Percentiles rank a stretch among this genome's conserved stretches.
Conservation (phyloP, 2,797 vertebrate genomes). For the Fistularia commersonii region DNA sequence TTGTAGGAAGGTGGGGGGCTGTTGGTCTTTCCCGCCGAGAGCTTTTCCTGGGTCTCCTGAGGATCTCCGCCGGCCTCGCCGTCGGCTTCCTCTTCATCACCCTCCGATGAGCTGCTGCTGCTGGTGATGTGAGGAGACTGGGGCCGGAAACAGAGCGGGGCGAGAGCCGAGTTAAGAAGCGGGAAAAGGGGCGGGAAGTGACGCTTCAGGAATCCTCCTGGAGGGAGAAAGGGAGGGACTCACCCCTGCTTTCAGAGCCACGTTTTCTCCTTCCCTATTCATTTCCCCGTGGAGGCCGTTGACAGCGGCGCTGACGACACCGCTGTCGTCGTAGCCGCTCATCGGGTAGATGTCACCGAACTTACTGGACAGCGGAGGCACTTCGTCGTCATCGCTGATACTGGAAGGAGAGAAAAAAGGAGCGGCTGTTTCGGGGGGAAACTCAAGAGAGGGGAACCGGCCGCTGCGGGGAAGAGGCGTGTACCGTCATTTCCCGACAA, state of each 20-base stretch:
- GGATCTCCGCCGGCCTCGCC: constrained; percentile 80
- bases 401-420: constrained; percentile 44
- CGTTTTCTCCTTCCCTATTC: constrained; percentile 82
- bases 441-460: not conserved
- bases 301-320: constrained; percentile 78
- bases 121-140: constrained; percentile 63
- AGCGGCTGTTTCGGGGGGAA: constrained; percentile 3
- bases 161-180: constrained; percentile 3
- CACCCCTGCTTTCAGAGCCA: constrained; percentile 85
- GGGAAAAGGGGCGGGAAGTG: not conserved
- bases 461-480: not conserved
- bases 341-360: constrained; percentile 89
- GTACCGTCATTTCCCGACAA: too few species aligned
- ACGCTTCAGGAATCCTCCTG: constrained; percentile 16
- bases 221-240: constrained; percentile 30
- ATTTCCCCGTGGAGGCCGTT: constrained; percentile 86
- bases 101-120: constrained; percentile 93
- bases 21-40: constrained; percentile 72
- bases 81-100: constrained; percentile 89
- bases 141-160: constrained; percentile 9
- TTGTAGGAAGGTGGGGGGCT: constrained; percentile 89
- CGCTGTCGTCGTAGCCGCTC: constrained; percentile 82
- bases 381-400: constrained; percentile 91
- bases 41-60: constrained; percentile 73
- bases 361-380: constrained; percentile 85